Base-by-base conservation (phyloP, 1,140 invertebrate genomes). In the Temnothorax longispinosus region DNA sequence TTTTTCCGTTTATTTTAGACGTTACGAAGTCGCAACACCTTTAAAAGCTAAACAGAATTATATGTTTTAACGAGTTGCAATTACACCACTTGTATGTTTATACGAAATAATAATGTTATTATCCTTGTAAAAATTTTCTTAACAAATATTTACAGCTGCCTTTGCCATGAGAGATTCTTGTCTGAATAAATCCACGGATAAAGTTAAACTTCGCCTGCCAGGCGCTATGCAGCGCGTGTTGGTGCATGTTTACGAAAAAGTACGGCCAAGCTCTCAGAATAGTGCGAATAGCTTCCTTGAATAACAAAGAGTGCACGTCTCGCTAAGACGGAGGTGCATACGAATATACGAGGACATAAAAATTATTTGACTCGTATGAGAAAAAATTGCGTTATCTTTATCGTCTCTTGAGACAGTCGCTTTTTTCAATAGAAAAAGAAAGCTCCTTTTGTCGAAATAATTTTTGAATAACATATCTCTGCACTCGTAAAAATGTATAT, bases 281-380 rank as follows among this genome's bases (percentile, higher is more conserved):
- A 74, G 80, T 75, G 80, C 69, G 80, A 84, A 84, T 84, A 75
- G 80, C 80, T 84, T 84, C 69, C 80, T 84, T 74, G 80, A 84
- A 84, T 84, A 84, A 84, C 80, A 84, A 84, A 84, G 80, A 84
- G 80, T 18, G 27, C 80, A 84, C 80, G 80, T 75, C 54, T 62
- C 0, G 8, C 69, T 75, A 84, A 84, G 69, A 84, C 69, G 32
- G 32, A 84, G 80, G 11, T 84, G 80, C 69, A 84, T 84, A 84
- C 80, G 69, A 84, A 84, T 84, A 84, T 10, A 72, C 27, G 47
- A 27, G 41, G 7, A 84, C 67, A 50, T 38, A 60, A 82, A 72
- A 84, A 84, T 84, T 84, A 84, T 84, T 74, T 47, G 67, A 58
- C 41, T 74, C 8, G 27, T 47, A 21, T 50, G 8, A 60, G n/a